phyloP scores from a whole-genome alignment of 1,140 invertebrate species.

The Orchesella cincta region DNA sequence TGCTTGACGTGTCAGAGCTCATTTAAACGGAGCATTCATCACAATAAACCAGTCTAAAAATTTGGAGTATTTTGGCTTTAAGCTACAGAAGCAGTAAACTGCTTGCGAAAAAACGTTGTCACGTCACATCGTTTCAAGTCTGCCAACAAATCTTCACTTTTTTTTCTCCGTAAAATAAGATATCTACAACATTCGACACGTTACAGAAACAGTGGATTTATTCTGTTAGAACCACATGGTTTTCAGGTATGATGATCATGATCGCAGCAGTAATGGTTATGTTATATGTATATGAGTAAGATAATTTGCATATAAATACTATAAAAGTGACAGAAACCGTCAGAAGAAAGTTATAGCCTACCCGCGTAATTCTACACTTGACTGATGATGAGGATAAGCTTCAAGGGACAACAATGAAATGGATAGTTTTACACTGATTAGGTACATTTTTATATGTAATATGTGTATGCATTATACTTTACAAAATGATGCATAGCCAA shows the following conservation, averaged over 20 bases:
- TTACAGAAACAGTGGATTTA: neutral
- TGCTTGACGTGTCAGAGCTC: neutral
- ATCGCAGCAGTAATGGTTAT: too few relatives aligned
- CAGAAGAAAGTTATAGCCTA: too few relatives aligned
- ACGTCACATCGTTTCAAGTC: neutral
- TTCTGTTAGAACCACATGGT: neutral
- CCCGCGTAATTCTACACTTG: too few relatives aligned
- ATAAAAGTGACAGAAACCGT: neutral
- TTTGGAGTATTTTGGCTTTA: neutral
- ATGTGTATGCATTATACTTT: neutral
- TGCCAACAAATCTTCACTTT: neutral
- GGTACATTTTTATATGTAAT: neutral
- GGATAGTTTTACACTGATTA: neutral
- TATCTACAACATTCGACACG: too few relatives aligned
- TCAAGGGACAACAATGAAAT: neutral
- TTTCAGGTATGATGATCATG: too few relatives aligned
- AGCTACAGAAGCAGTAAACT: neutral
- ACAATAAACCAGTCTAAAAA: neutral
- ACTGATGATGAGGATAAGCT: too few relatives aligned
- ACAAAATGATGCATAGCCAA: neutral
- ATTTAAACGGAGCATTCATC: neutral
- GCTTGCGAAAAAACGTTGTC: neutral
- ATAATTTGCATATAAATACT: neutral
- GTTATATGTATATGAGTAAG: too few relatives aligned
- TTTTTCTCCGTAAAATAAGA: neutral